Evolutionary conservation across 2,113 vertebrate genomes (phyloP).

Genomic region (Daubentonia madagascariensis): DNA sequence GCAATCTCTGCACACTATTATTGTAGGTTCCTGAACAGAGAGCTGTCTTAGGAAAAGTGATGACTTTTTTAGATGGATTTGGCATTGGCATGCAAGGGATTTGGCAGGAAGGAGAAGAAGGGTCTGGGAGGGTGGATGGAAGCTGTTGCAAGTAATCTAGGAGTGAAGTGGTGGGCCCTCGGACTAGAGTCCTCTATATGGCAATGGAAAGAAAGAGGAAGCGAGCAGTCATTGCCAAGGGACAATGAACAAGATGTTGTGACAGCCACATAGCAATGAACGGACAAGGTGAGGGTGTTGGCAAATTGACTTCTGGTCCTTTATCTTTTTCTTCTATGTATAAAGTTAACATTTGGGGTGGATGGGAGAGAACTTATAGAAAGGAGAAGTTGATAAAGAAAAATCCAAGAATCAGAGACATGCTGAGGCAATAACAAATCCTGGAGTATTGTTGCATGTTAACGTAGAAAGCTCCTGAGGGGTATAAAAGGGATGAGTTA

Average conservation of each 20-base stretch:
- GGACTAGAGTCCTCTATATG: neutral
- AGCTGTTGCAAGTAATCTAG: neutral
- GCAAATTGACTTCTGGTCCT: neutral
- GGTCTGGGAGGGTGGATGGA: neutral
- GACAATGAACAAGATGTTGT: neutral
- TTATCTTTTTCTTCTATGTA: neutral
- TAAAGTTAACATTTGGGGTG: neutral
- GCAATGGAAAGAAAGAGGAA: neutral
- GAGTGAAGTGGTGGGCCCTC: neutral
- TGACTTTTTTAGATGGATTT: neutral
- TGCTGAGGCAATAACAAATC: neutral
- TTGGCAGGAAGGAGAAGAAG: neutral
- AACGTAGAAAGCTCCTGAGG: neutral
- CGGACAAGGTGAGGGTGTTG: neutral
- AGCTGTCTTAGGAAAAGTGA: neutral
- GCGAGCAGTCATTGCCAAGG: neutral
- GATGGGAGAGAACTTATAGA: neutral
- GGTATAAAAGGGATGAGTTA: neutral
- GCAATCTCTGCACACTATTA: too few relatives aligned
- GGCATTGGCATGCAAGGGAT: neutral
- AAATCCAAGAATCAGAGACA: neutral
- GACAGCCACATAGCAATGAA: neutral
- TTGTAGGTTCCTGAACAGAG: neutral
- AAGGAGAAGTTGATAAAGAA: constrained; percentile 3
- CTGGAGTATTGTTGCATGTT: neutral